Evolutionary conservation across 2,113 vertebrate genomes (phyloP), one percentile per base, ranked within the genome.

Genomic region (Amphiprion percula): DNA sequence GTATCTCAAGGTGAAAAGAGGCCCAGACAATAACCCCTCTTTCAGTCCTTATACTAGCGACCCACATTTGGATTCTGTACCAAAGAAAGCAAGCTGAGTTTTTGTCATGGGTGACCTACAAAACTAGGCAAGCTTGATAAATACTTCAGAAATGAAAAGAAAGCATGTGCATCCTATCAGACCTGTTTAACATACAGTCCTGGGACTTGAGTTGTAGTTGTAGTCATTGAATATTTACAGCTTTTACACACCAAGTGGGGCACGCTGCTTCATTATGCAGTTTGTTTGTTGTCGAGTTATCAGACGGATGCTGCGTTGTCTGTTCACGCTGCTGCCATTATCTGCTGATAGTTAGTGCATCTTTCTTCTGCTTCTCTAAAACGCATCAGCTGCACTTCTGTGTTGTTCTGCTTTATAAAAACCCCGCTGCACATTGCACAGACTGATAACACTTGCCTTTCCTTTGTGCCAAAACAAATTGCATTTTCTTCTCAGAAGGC

Each of bases 81-180:
- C 78, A 83, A 68, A 89, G 83, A 88, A 88, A 74, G 72, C 79
- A 78, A 74, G 82, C 82, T 66, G 78, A 71, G 77, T 82, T 93
- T 91, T 90, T 92, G 89, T 93, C 87, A 90, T 50, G 80, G 44
- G 37, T 92, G 93, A 94, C 94, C 94, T 94, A 94, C 83, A 94
- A 94, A 94, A 88, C 91, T 67, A 86, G 82, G 83, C 82, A 86
- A 84, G 91, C 93, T 90, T 92, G 88, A 93, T 86, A 80, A 92
- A 91, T 89, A 86, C 91, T 80, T 86, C 74, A 89, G 75, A 90
- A 92, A 88, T 83, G 65, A 89, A 83, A 79, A 86, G 81, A 90
- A 81, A 74, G 65, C 50, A 17, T 33, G 60, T 26, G 65, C 73
- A 76, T 82, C 73, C 65, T 53, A 80, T 82, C 79, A 81, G 46